These are phyloP conservation scores for Medauroidea extradentata DNA, from an alignment of 1,140 invertebrate species.

Conservation along the genomic window DNA sequence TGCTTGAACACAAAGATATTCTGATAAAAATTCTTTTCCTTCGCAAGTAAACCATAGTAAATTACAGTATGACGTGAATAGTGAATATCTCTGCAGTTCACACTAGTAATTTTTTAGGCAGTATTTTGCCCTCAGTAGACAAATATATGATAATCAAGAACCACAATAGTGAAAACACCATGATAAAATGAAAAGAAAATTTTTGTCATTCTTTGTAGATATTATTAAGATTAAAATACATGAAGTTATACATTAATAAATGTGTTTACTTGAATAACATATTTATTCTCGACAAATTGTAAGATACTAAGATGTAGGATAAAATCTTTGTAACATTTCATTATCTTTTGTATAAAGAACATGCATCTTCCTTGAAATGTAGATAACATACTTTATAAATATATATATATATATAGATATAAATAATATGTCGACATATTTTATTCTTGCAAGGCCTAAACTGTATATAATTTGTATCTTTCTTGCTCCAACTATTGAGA, in stretches of 20 bases:
- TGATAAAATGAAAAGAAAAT: background rate
- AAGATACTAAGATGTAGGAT: background rate
- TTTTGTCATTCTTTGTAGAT: constrained; percentile 4
- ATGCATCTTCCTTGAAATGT: too few species aligned
- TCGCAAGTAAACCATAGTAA: too few species aligned
- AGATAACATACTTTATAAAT: background rate
- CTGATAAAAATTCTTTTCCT: too few species aligned
- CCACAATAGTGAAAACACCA: background rate
- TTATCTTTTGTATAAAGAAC: constrained; percentile 7
- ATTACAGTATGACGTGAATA: too few species aligned
- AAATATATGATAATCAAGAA: background rate
- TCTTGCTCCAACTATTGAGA: constrained; percentile 6
- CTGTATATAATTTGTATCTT: constrained; percentile 13
- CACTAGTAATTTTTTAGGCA: background rate
- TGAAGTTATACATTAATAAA: background rate
- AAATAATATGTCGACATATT: background rate
- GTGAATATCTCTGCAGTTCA: too few species aligned
- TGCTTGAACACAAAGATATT: too few species aligned
- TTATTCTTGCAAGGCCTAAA: constrained; percentile 8
- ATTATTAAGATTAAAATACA: constrained; percentile 1
- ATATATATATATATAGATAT: background rate
- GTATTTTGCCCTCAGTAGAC: background rate
- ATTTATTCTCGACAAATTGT: background rate
- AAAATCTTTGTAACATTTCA: background rate
- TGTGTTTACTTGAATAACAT: background rate